A percentile compares a stretch with the other conserved stretches of the same genome.
Conservation (phyloP, 1,140 invertebrate genomes). For the Scylla paramamosain region DNA sequence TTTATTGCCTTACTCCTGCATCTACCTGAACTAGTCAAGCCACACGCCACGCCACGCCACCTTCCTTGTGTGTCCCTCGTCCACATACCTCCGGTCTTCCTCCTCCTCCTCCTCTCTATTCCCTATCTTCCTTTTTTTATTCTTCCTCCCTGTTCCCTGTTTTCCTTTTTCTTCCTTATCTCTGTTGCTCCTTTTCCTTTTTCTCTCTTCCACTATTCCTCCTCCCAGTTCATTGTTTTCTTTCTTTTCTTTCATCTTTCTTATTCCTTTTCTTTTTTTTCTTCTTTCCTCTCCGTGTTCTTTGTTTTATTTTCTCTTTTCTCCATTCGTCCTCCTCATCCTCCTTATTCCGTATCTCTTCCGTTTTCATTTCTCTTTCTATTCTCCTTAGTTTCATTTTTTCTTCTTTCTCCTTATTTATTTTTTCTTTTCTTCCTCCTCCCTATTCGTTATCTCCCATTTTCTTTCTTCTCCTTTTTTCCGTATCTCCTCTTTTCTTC, state of each 20-base stretch:
- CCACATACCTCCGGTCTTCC: neutral
- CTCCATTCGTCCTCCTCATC: neutral
- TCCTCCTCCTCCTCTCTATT: neutral
- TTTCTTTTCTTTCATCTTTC: neutral
- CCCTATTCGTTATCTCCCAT: neutral
- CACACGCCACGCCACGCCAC: neutral
- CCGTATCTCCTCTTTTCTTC: neutral
- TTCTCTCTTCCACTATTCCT: neutral
- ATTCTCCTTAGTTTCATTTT: neutral
- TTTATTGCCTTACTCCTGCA: neutral
- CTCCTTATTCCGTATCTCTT: neutral
- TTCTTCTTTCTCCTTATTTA: neutral
- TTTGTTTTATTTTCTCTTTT: neutral
- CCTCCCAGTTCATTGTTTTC: neutral
- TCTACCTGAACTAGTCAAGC: neutral
- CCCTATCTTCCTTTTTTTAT: neutral
- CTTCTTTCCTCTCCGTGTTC: neutral
- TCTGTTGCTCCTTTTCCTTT: neutral
- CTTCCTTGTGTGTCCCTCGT: neutral
- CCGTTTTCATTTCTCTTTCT: neutral
- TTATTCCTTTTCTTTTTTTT: neutral
- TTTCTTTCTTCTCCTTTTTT: neutral
- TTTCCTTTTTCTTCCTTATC: neutral
- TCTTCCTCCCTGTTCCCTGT: neutral
- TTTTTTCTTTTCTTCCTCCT: neutral